Evolutionary conservation across 2,113 vertebrate genomes (phyloP).

Genomic region (Phylloscopus trochilus): DNA sequence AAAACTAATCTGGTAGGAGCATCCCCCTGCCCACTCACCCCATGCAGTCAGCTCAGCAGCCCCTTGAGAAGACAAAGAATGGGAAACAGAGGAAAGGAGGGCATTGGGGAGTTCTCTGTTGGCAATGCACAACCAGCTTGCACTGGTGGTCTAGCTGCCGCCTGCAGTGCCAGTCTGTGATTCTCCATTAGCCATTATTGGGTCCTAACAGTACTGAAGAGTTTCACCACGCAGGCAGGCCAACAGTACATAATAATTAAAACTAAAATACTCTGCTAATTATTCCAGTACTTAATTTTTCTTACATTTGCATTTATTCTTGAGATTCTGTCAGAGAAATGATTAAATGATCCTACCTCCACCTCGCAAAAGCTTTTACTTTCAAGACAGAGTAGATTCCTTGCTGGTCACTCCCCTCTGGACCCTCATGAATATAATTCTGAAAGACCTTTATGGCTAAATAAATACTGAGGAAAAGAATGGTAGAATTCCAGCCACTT

Average conservation of each 20-base stretch:
- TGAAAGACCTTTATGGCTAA: not conserved
- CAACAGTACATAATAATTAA: not conserved
- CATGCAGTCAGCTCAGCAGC: fast-evolving
- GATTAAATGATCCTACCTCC: not conserved
- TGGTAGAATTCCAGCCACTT: not conserved
- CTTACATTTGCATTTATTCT: not conserved
- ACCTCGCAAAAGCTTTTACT: not conserved
- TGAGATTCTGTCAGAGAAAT: not conserved
- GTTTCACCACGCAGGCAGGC: not conserved
- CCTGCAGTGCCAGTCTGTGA: not conserved
- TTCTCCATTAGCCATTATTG: not conserved
- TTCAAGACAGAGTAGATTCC: not conserved
- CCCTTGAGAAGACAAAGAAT: not conserved
- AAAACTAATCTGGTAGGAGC: not conserved
- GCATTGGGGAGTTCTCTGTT: not conserved
- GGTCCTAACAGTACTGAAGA: not conserved
- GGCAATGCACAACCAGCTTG: not conserved
- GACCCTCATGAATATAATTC: not conserved
- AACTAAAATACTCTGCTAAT: not conserved
- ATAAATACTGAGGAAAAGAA: not conserved
- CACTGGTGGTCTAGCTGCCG: not conserved
- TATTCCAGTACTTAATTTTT: not conserved
- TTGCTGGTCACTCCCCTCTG: not conserved
- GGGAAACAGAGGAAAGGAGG: not conserved
- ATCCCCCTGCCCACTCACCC: not conserved